A percentile compares a stretch with the other conserved stretches of the same genome.
These are phyloP conservation scores for Bimastos eiseni DNA, from an alignment of 2,888 invertebrate species.

Conservation along the genomic window DNA sequence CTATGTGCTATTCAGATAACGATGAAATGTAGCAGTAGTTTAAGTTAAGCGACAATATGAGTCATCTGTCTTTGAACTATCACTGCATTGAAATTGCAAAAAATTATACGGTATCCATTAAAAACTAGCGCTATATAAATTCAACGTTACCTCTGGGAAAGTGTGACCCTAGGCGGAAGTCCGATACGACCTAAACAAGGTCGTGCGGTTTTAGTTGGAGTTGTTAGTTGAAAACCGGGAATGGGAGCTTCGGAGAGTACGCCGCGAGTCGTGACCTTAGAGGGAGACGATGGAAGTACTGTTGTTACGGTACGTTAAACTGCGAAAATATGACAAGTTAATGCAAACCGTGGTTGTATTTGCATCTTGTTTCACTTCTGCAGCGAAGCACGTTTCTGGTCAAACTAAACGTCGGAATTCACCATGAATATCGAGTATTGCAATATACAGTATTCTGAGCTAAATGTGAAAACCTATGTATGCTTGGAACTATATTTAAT, in stretches of 20 bases:
- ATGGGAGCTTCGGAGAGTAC: not conserved
- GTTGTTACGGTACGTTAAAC: not conserved
- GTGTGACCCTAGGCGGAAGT: not conserved
- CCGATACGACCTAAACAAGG: conserved; percentile 13
- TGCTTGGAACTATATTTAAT: not conserved
- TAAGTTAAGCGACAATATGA: too few species aligned
- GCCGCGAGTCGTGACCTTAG: not conserved
- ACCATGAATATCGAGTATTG: not conserved
- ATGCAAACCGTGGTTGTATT: not conserved
- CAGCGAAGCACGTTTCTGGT: not conserved
- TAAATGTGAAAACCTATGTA: not conserved
- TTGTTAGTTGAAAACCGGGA: not conserved
- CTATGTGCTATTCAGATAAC: too few species aligned
- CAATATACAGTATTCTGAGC: too few species aligned
- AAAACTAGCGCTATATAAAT: not conserved
- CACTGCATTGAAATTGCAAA: not conserved
- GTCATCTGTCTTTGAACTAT: too few species aligned
- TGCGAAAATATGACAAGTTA: not conserved
- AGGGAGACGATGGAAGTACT: conserved; percentile 8
- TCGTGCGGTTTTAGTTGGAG: not conserved
- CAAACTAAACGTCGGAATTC: not conserved
- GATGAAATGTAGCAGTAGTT: too few species aligned
- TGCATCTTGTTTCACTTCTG: not conserved
- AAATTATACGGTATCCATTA: not conserved
- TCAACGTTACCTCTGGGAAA: not conserved